phyloP scores from a whole-genome alignment of 2,797 vertebrate genomes.

The Ceyx erithaca region DNA sequence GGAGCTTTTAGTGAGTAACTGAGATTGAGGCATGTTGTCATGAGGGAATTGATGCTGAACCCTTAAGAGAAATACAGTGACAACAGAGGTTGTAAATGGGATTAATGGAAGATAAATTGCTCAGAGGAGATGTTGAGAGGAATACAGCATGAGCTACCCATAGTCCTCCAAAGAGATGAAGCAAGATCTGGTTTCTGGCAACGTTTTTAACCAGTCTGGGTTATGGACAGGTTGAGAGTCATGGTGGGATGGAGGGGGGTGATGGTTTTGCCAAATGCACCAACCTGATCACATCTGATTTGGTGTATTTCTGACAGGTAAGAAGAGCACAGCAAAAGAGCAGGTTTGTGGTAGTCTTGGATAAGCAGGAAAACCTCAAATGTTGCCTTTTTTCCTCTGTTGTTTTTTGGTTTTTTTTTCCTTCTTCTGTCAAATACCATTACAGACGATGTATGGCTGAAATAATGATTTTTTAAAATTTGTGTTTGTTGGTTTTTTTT shows the following conservation, averaged over 20 bases:
- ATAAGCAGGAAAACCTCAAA: background rate
- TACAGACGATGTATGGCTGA: background rate
- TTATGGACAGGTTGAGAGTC: background rate
- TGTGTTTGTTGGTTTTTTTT: background rate
- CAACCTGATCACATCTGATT: background rate
- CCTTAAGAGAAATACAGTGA: background rate
- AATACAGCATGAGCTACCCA: background rate
- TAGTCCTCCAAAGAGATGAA: background rate
- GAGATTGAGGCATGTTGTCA: background rate
- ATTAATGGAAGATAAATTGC: background rate
- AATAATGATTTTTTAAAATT: background rate
- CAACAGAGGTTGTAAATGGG: background rate
- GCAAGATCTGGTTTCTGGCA: background rate
- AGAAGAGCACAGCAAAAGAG: background rate
- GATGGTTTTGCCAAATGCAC: background rate
- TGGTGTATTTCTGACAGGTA: background rate
- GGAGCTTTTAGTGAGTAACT: background rate
- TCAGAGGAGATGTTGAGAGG: background rate
- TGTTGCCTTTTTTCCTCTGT: background rate
- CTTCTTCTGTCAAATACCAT: background rate
- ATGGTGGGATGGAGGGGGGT: accelerated
- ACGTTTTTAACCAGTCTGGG: background rate
- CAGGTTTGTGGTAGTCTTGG: background rate
- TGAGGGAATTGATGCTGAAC: accelerated
- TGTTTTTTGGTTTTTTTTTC: background rate